A percentile compares a stretch with the other conserved stretches of the same genome.
These are phyloP conservation scores for Netelia melanura DNA, from an alignment of 2,888 invertebrate genomes.

Conservation along the genomic window DNA sequence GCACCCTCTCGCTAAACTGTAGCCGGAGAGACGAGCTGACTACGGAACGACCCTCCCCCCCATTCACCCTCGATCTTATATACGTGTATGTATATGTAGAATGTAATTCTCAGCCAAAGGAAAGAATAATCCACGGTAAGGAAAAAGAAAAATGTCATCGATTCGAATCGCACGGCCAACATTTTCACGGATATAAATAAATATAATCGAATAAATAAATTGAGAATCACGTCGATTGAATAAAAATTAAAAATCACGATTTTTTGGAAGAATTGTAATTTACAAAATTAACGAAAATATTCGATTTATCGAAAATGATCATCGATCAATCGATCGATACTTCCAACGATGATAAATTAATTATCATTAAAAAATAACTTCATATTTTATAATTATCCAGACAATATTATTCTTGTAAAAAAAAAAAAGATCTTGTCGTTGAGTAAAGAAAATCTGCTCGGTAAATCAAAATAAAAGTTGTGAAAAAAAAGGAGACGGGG, in stretches of 20 bases:
- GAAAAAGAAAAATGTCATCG: neutral
- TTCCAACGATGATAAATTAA: neutral
- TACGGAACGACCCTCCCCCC: neutral
- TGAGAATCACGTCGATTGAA: neutral
- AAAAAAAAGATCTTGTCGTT: neutral
- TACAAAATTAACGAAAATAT: too few relatives aligned
- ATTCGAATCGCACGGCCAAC: neutral
- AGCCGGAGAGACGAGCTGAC: slow-evolving; percentile 27
- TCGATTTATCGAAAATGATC: too few relatives aligned
- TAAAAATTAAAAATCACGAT: too few relatives aligned
- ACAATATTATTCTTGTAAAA: neutral
- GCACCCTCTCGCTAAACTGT: slow-evolving; percentile 1
- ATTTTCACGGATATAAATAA: neutral
- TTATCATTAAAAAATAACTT: neutral
- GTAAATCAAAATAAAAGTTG: neutral
- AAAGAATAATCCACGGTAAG: slow-evolving; percentile 41
- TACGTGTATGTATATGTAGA: neutral
- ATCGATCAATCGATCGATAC: too few relatives aligned
- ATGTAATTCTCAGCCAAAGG: slow-evolving; percentile 21
- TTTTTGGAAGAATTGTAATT: too few relatives aligned
- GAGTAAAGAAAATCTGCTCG: neutral
- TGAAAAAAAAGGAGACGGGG: neutral
- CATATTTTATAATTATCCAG: neutral
- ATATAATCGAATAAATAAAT: neutral
- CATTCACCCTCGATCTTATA: neutral